A percentile compares a stretch with the other conserved stretches of the same genome.
These are phyloP conservation scores for Ciconia boyciana DNA, from an alignment of 2,113 vertebrate species.

Conservation along the genomic window DNA sequence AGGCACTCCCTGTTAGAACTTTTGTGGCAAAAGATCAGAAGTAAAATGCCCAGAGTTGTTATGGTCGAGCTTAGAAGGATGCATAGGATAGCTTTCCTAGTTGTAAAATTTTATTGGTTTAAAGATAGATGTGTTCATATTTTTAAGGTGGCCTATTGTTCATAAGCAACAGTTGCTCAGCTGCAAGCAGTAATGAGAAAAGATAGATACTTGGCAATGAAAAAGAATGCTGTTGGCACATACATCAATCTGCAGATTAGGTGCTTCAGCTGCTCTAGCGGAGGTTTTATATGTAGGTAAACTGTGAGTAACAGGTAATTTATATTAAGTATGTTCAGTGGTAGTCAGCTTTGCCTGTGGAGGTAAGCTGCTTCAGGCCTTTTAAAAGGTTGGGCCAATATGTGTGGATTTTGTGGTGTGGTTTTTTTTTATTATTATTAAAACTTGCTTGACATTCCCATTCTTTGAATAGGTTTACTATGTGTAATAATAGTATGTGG, in stretches of 20 bases:
- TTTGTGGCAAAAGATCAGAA: background rate
- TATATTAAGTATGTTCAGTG: background rate
- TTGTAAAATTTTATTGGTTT: background rate
- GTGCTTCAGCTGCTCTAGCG: background rate
- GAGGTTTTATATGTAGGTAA: background rate
- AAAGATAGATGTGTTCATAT: background rate
- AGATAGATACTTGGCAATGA: background rate
- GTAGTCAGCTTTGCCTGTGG: background rate
- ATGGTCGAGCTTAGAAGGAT: background rate
- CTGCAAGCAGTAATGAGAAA: background rate
- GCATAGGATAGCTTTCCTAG: background rate
- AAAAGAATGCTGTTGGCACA: background rate
- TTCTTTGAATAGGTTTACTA: background rate
- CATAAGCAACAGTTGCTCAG: background rate
- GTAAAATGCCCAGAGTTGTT: background rate
- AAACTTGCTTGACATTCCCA: background rate
- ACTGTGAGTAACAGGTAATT: background rate
- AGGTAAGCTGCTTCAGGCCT: background rate
- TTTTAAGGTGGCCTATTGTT: background rate
- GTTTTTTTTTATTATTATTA: background rate
- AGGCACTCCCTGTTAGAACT: background rate
- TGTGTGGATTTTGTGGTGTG: background rate
- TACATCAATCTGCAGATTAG: background rate
- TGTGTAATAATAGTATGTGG: background rate
- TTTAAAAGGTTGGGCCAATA: background rate